A percentile compares a stretch with the other conserved stretches of the same genome.
Conservation (phyloP, 1,140 invertebrate genomes). For the Calliphora vicina region DNA sequence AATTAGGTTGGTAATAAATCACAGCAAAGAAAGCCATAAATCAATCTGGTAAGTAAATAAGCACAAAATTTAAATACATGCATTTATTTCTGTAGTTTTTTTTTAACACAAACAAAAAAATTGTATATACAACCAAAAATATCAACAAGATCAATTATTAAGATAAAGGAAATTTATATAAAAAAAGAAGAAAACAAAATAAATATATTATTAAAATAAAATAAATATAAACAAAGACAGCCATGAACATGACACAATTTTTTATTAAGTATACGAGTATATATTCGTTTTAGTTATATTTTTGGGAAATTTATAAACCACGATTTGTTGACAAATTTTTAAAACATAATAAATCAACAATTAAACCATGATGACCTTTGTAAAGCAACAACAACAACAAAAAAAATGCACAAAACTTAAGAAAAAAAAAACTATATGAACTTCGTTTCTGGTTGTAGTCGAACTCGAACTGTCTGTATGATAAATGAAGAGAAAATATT, state of each 20-base stretch:
- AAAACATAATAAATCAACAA: conserved; percentile 35
- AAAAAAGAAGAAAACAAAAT: background rate
- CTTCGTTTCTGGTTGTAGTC: background rate
- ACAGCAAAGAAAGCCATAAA: conserved; percentile 23
- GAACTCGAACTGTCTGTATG: background rate
- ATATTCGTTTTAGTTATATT: background rate
- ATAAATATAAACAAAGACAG: conserved; percentile 31
- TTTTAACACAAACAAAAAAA: conserved; percentile 3
- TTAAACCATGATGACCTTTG: conserved; percentile 31
- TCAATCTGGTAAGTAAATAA: conserved; percentile 15
- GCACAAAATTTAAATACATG: background rate
- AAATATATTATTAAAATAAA: conserved; percentile 13
- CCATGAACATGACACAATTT: conserved; percentile 33
- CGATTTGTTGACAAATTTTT: conserved; percentile 35
- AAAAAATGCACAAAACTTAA: no score
- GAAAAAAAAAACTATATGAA: conserved; percentile 6
- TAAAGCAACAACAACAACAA: background rate
- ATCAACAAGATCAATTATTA: background rate
- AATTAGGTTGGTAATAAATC: conserved; percentile 30
- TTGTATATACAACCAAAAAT: background rate
- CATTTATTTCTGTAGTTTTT: background rate
- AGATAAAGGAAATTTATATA: background rate
- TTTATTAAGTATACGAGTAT: background rate
- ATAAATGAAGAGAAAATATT: conserved; percentile 27
- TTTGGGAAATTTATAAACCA: conserved; percentile 30